phyloP scores from a whole-genome alignment of 2,113 vertebrate genomes.

The Ciconia maguari region DNA sequence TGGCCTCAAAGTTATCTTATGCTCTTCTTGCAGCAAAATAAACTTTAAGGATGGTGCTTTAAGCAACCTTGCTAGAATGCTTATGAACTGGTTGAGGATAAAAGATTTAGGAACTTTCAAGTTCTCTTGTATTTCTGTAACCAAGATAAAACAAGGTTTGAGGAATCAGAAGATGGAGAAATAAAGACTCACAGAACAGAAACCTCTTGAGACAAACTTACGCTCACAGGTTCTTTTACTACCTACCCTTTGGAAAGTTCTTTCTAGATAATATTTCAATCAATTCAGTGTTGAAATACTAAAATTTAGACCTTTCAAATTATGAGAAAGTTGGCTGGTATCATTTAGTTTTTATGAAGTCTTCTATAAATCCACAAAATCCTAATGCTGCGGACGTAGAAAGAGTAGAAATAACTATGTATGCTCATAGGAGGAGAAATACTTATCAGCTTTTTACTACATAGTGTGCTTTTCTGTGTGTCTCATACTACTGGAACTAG shows the following conservation, averaged over 20 bases:
- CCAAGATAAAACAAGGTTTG: neutral
- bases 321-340: neutral
- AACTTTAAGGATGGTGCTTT: neutral
- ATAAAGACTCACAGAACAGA: neutral
- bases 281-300: neutral
- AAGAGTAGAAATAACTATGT: neutral
- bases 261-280: neutral
- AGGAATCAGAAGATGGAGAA: neutral
- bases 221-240: neutral
- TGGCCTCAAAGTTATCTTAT: neutral
- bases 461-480: neutral
- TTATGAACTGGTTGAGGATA: neutral
- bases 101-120: neutral
- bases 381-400: neutral
- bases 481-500: neutral
- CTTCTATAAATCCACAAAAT: neutral
- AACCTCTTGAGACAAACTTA: neutral
- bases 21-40: neutral
- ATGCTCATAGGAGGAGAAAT: neutral
- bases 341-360: neutral
- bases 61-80: neutral
- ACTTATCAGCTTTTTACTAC: neutral
- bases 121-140: neutral
- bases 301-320: neutral
- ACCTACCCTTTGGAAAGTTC: neutral